phyloP scores from a whole-genome alignment of 2,888 invertebrate species.

The Drosophila yooni region DNA sequence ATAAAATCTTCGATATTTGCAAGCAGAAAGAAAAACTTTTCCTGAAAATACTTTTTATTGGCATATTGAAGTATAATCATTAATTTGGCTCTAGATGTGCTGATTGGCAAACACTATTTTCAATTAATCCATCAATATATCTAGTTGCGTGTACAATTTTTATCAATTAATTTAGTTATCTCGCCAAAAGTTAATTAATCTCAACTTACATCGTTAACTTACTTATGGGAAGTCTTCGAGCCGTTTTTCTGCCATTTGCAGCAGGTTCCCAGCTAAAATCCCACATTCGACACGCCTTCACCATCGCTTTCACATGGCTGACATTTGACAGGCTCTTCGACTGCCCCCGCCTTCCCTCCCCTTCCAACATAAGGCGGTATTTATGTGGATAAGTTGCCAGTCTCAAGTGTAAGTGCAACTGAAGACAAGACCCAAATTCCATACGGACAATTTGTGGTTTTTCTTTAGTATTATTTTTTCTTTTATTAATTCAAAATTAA shows the following conservation, averaged over 20 bases:
- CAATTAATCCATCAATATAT: slow-evolving; percentile 11
- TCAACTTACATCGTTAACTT: slow-evolving; percentile 11
- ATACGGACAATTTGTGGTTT: slow-evolving; percentile 57
- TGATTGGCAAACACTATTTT: neutral
- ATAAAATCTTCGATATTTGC: neutral
- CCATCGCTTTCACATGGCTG: slow-evolving; percentile 53
- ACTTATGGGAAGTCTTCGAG: slow-evolving; percentile 4
- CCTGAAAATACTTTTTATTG: neutral
- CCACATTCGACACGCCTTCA: slow-evolving; percentile 47
- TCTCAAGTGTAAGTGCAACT: slow-evolving; percentile 47
- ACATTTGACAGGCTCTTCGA: slow-evolving; percentile 55
- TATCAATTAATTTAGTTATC: slow-evolving; percentile 33
- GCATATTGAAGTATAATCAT: neutral
- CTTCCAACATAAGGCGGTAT: slow-evolving; percentile 17
- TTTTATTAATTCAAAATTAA: slow-evolving; percentile 79
- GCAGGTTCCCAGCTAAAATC: slow-evolving; percentile 28
- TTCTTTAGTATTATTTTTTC: slow-evolving; percentile 41
- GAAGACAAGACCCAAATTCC: slow-evolving; percentile 71
- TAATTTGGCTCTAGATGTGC: neutral
- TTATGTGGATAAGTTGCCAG: slow-evolving; percentile 48
- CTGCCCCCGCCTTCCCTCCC: neutral
- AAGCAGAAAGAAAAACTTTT: neutral
- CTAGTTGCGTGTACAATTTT: slow-evolving; percentile 8
- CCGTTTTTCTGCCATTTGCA: slow-evolving; percentile 5
- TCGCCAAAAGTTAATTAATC: slow-evolving; percentile 42